Percentiles rank a stretch among this genome's conserved stretches.
phyloP scores from a whole-genome alignment of 2,113 vertebrate species.

The Cavia aperea region DNA sequence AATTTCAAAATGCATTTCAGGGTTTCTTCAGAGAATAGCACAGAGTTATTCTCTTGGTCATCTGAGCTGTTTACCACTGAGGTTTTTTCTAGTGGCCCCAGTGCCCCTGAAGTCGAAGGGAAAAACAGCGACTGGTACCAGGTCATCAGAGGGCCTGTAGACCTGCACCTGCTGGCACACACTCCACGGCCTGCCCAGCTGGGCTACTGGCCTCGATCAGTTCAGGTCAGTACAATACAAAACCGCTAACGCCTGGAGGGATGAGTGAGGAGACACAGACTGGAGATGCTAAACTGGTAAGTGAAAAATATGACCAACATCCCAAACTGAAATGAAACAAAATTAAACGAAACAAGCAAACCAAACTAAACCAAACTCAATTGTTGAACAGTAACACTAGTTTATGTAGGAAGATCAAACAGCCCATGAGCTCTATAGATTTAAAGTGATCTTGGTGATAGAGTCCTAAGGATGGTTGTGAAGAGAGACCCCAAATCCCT shows the following conservation, averaged over 20 bases:
- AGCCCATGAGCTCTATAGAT: not conserved
- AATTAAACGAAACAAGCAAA: not conserved
- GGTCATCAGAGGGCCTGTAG: not conserved
- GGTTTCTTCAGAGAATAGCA: not conserved
- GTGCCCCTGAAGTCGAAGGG: not conserved
- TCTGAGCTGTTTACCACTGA: not conserved
- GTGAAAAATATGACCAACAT: not conserved
- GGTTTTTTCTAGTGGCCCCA: slow-evolving; percentile 32
- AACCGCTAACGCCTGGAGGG: not conserved
- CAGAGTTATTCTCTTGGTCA: slow-evolving; percentile 24
- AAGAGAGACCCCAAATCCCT: not conserved
- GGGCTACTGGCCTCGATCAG: not conserved
- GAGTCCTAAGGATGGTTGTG: not conserved
- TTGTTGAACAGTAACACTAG: not conserved
- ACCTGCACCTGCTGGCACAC: no score
- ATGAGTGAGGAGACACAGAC: not conserved
- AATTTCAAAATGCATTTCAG: slow-evolving; percentile 39
- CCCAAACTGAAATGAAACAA: not conserved
- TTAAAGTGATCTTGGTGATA: not conserved
- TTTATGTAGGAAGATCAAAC: not conserved
- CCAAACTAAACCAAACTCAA: not conserved
- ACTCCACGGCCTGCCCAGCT: not conserved
- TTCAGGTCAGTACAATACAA: not conserved
- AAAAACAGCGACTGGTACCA: not conserved
- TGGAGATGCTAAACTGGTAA: not conserved